Evolutionary conservation across 2,797 vertebrate species (phyloP).

Genomic region (Poeciliopsis presidionis): DNA sequence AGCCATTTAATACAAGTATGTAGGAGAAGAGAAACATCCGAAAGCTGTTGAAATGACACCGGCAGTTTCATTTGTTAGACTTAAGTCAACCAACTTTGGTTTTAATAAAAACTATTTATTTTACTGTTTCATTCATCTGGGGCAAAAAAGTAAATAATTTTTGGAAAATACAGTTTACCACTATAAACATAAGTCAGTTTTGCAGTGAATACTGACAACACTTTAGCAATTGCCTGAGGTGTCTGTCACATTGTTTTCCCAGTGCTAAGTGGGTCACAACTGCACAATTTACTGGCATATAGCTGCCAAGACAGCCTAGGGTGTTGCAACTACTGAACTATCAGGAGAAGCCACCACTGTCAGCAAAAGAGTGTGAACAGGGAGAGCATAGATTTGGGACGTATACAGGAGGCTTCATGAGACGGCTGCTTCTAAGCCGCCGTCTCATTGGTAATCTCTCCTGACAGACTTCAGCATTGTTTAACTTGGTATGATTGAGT

Average conservation of each 20-base stretch:
- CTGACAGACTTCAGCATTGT: constrained; percentile 57
- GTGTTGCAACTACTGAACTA: constrained; percentile 39
- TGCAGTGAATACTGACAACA: neutral
- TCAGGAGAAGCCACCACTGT: constrained; percentile 34
- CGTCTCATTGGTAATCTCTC: constrained; percentile 49
- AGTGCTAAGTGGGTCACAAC: constrained; percentile 36
- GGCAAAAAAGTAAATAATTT: neutral
- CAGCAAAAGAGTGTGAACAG: constrained; percentile 28
- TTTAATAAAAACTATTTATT: constrained; percentile 1
- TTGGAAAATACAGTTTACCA: neutral
- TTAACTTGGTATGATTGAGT: constrained; percentile 56
- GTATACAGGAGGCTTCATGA: constrained; percentile 35
- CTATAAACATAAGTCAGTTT: neutral
- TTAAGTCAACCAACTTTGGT: neutral
- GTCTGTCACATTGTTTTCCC: constrained; percentile 11
- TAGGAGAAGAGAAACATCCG: too few relatives aligned
- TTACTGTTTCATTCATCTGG: neutral
- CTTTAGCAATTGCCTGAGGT: neutral
- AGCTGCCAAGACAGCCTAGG: constrained; percentile 24
- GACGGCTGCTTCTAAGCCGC: constrained; percentile 41
- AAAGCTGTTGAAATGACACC: too few relatives aligned
- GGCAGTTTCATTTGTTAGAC: too few relatives aligned
- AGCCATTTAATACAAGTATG: too few relatives aligned
- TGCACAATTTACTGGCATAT: constrained; percentile 35
- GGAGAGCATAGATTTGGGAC: constrained; percentile 49